Evolutionary conservation across 2,888 invertebrate species (phyloP), one percentile per base, ranked within the genome.

Genomic region (Heliconius aoede): DNA sequence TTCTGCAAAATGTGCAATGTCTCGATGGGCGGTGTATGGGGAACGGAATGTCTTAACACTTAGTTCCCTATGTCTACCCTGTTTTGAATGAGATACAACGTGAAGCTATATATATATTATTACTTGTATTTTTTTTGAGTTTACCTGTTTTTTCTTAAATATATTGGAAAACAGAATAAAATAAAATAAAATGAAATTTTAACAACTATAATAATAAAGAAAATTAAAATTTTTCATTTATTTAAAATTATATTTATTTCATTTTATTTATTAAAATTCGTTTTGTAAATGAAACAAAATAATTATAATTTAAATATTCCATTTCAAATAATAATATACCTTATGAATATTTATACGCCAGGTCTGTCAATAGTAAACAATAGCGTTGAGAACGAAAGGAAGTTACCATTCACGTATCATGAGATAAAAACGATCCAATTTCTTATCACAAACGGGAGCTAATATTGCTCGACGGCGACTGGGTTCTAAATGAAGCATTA

Each of bases 401-500:
- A 80, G 81, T 76, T 75, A 80, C 67, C 65, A 72, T 69, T 79
- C 76, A 77, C 61, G 69, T 62, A 71, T 69, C 36, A 36, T 24
- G 24, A 61, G 81, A 82, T 84, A 84, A 84, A 84, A 84, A 81
- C 84, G 82, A 73, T 82, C 82, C 79, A 81, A 81, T 83, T 83
- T 72, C 76, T 81, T 84, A 83, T 80, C 81, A 76, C 24, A 30
- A 79, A 75, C 74, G 80, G 79, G 84, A 80, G 13, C 30, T 30
- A 55, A 32, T 8, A 69, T 55, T 24, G 55, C 55, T 30, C 7
- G 36, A 24, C 55, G 36, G 15, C 36, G 30, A 24, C n/a, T 55
- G 15, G 69, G 4, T 30, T 55, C 55, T 55, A 24, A 55, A 55
- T 32, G 15, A 55, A 55, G 15, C 18, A 13, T 46, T 67, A 15